Evolutionary conservation across 2,888 invertebrate genomes (phyloP).

Genomic region (Resseliella maxima): DNA sequence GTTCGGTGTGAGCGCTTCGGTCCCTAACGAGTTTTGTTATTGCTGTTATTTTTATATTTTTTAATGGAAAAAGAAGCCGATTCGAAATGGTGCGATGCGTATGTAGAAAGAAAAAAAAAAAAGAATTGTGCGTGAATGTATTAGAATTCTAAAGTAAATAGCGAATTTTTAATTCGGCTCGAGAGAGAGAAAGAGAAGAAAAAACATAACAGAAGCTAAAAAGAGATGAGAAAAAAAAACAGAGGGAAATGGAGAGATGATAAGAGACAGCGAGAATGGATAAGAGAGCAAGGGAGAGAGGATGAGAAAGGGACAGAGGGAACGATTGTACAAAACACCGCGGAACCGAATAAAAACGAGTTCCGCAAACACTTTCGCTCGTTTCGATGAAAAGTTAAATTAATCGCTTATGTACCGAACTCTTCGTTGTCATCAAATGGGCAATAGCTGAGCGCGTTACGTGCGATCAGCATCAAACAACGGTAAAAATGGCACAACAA

Average conservation of each 20-base stretch:
- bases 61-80: constrained; percentile 48
- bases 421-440: neutral
- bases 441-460: neutral
- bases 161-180: neutral
- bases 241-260: neutral
- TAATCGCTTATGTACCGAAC: constrained; percentile 45
- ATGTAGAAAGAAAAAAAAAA: too few relatives aligned
- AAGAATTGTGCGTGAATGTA: constrained; percentile 40
- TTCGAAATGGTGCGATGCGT: constrained; percentile 31
- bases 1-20: neutral
- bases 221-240: too few relatives aligned
- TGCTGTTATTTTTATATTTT: constrained; percentile 42
- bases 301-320: neutral
- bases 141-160: constrained; percentile 30
- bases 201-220: neutral
- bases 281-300: neutral
- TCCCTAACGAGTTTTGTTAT: constrained; percentile 37
- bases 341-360: constrained; percentile 3
- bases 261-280: neutral
- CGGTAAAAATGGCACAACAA: neutral
- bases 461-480: neutral
- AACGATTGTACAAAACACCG: neutral
- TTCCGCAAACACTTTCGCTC: constrained; percentile 54
- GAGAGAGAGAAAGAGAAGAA: neutral
- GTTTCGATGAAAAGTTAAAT: constrained; percentile 54